Conservation (phyloP, 2,113 vertebrate genomes). For the Cygnus atratus region DNA sequence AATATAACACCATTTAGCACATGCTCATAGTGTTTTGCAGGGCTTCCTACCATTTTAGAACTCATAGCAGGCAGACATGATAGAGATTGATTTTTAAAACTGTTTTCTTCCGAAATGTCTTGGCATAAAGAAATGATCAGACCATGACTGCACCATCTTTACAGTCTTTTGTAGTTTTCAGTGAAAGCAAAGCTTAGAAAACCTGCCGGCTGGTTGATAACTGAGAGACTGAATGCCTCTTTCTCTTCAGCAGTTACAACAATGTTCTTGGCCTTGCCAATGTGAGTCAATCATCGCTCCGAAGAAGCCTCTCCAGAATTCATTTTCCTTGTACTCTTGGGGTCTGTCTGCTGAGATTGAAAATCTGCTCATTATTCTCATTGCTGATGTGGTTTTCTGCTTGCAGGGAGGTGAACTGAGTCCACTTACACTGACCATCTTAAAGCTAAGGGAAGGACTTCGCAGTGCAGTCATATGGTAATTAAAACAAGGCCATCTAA, state of each 20-base stretch:
- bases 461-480: background rate
- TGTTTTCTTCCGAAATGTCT: background rate
- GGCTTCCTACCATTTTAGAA: background rate
- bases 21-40: background rate
- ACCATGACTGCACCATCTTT: background rate
- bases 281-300: background rate
- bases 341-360: background rate
- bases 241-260: background rate
- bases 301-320: background rate
- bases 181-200: background rate
- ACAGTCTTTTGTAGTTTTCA: background rate
- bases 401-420: background rate
- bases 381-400: background rate
- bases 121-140: background rate
- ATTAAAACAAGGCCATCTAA: background rate
- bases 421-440: background rate
- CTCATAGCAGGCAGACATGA: background rate
- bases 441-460: background rate
- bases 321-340: background rate
- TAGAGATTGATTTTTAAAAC: background rate
- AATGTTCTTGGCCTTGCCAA: background rate
- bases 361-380: background rate
- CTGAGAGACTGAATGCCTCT: background rate
- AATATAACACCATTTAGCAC: background rate
- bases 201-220: background rate